Evolutionary conservation across 1,140 invertebrate species (phyloP).

Genomic region (Macrosteles quadrilineatus): DNA sequence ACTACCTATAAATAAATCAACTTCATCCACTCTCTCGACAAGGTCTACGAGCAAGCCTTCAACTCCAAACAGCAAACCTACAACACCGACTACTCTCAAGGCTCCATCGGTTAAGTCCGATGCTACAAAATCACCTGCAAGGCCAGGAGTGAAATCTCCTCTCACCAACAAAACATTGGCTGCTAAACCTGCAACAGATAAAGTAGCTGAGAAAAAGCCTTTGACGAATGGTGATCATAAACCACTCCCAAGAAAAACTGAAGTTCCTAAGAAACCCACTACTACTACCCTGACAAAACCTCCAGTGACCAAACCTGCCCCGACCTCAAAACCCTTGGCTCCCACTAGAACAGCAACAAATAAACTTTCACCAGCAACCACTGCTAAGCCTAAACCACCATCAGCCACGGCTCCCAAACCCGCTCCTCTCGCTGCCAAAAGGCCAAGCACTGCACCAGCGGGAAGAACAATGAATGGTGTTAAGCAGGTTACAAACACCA

Average conservation of each 20-base stretch:
- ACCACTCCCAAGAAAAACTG: constrained; percentile 9
- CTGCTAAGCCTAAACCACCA: constrained; percentile 4
- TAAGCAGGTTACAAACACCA: constrained; percentile 6
- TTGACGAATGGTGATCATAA: constrained; percentile 14
- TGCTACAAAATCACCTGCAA: constrained; percentile 13
- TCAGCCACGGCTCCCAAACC: constrained; percentile 7
- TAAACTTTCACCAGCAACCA: neutral
- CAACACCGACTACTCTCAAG: constrained; percentile 32
- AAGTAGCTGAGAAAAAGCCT: constrained; percentile 22
- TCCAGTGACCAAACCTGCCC: neutral
- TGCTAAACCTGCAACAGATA: neutral
- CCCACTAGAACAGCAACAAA: neutral
- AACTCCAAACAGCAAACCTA: constrained; percentile 21
- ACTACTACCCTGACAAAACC: constrained; percentile 7
- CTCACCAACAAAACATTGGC: neutral
- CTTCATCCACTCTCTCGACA: neutral
- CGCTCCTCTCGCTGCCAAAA: neutral
- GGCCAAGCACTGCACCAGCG: neutral
- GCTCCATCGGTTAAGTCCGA: neutral
- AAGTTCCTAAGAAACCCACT: constrained; percentile 9
- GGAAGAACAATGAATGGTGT: constrained; percentile 10
- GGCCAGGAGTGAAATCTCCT: neutral
- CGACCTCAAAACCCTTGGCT: constrained; percentile 14
- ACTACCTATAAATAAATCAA: neutral
- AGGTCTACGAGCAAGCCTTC: neutral